Conservation (phyloP, 1,140 invertebrate genomes). For the Cydia amplana region DNA sequence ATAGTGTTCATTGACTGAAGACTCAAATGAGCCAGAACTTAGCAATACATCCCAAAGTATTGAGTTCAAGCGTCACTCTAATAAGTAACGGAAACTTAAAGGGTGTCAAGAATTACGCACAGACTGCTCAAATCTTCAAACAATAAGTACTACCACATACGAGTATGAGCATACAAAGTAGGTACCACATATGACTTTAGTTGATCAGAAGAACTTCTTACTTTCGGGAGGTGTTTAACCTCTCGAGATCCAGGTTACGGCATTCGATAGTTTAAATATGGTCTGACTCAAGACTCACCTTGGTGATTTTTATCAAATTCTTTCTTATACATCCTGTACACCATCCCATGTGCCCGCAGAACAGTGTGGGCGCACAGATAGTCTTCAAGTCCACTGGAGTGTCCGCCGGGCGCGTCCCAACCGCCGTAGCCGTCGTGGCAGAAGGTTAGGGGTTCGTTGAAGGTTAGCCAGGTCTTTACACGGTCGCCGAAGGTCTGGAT, state of each 20-base stretch:
- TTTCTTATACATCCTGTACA: slow-evolving; percentile 62
- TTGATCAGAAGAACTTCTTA: too few species aligned
- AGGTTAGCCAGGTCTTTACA: slow-evolving; percentile 78
- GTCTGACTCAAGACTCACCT: slow-evolving; percentile 39
- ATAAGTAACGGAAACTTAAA: too few species aligned
- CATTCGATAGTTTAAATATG: too few species aligned
- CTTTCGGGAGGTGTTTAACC: too few species aligned
- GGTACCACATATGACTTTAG: too few species aligned
- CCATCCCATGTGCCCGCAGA: slow-evolving; percentile 70
- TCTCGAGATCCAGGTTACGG: too few species aligned
- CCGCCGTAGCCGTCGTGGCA: slow-evolving; percentile 73
- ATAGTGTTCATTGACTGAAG: background rate
- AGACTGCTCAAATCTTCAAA: too few species aligned
- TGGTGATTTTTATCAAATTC: slow-evolving; percentile 53
- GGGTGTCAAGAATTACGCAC: too few species aligned
- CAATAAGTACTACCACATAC: too few species aligned
- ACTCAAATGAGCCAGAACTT: too few species aligned
- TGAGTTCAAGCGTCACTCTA: background rate
- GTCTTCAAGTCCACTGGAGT: slow-evolving; percentile 65
- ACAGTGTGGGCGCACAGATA: slow-evolving; percentile 77
- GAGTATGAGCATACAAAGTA: too few species aligned
- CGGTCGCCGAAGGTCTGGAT: slow-evolving; percentile 81
- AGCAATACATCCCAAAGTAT: too few species aligned
- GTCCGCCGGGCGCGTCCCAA: slow-evolving; percentile 68
- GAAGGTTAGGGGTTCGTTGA: slow-evolving; percentile 79